Percentiles rank a stretch among this genome's conserved stretches.
These are phyloP conservation scores for Microctenopoma steveboyesi DNA, from an alignment of 2,797 vertebrate species.

Conservation along the genomic window DNA sequence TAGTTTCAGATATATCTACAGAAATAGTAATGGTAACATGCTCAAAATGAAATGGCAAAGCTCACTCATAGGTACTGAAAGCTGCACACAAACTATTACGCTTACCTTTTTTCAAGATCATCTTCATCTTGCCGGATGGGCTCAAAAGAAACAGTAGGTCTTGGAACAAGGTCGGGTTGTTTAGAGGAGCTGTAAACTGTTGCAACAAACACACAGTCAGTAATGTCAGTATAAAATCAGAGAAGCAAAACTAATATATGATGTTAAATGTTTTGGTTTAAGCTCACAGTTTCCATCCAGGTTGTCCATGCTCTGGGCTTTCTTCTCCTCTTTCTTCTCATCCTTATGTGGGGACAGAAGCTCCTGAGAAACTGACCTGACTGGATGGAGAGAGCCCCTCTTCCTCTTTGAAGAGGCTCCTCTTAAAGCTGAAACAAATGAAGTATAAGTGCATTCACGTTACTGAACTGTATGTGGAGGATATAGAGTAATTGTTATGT, in stretches of 20 bases:
- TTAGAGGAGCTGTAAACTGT: constrained; percentile 72
- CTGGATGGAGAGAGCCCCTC: constrained; percentile 84
- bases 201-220: background rate
- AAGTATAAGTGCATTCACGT: background rate
- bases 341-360: constrained; percentile 82
- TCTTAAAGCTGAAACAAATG: constrained; percentile 83
- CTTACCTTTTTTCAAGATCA: constrained; percentile 67
- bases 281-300: constrained; percentile 89
- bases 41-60: background rate
- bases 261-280: background rate
- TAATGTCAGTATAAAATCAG: background rate
- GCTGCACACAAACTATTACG: background rate
- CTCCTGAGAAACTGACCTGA: constrained; percentile 91
- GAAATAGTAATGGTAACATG: too few species aligned
- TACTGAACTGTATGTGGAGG: background rate
- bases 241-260: background rate
- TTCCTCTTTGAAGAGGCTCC: constrained; percentile 90
- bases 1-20: too few species aligned
- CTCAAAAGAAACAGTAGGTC: constrained; percentile 53
- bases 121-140: constrained; percentile 29
- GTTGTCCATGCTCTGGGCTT: constrained; percentile 89
- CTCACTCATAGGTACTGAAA: background rate
- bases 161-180: constrained; percentile 73
- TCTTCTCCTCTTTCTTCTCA: constrained; percentile 86
- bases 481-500: background rate